phyloP scores from a whole-genome alignment of 2,888 invertebrate species.

The Tupiocoris notatus region DNA sequence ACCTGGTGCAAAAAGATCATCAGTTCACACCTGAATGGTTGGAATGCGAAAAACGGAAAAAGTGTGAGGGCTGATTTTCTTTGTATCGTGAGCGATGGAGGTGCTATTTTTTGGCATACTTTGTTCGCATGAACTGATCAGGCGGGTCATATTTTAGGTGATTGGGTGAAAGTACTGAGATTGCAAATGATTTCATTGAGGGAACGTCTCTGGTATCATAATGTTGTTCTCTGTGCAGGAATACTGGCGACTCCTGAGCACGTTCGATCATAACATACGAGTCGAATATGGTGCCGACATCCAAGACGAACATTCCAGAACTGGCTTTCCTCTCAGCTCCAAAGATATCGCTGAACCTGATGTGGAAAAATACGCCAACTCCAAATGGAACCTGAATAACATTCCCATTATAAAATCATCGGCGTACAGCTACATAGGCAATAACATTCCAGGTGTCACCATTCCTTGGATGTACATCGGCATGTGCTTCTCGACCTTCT shows the following conservation, averaged over 20 bases:
- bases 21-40: too few species aligned
- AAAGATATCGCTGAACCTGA: slow-evolving; percentile 27
- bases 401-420: slow-evolving; percentile 91
- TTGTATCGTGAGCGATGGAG: too few species aligned
- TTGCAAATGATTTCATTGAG: too few species aligned
- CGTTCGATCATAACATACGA: slow-evolving; percentile 92
- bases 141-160: too few species aligned
- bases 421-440: slow-evolving; percentile 92
- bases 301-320: slow-evolving; percentile 96
- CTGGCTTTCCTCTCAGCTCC: slow-evolving; percentile 87
- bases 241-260: slow-evolving; percentile 96
- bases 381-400: slow-evolving; percentile 98
- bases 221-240: slow-evolving; percentile 61
- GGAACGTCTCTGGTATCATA: too few species aligned
- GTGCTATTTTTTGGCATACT: too few species aligned
- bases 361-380: slow-evolving; percentile 73
- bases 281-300: slow-evolving; percentile 99
- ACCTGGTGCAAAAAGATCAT: neutral
- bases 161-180: too few species aligned
- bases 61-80: too few species aligned
- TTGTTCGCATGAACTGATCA: too few species aligned
- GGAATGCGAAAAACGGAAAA: too few species aligned
- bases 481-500: slow-evolving; percentile 99
- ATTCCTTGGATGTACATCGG: slow-evolving; percentile 99
- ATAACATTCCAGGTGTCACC: slow-evolving; percentile 92